Base-by-base conservation (phyloP, 2,888 invertebrate species). In the Agrochola lychnidis region DNA sequence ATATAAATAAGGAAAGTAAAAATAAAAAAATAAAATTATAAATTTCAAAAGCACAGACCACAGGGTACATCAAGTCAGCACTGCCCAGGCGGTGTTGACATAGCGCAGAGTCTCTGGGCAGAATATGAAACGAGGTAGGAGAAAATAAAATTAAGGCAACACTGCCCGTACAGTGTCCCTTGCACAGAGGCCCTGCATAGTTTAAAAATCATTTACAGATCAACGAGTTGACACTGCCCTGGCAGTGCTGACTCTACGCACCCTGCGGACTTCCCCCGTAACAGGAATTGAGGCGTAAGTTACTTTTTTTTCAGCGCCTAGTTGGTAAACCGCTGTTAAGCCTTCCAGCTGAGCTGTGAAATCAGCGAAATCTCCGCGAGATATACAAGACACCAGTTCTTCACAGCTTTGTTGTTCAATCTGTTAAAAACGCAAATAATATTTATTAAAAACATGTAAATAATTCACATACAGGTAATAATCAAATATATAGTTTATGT, bases 301-400 rank as follows among this genome's bases (percentile, higher is more conserved):
- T 88, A 95, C 96, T 95, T 99, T 99, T 92, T 99, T 99, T 91
- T 99, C 99, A 16, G 99, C 99, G 95, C 99, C 99, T 19, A 99
- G 96, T 92, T 99, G 99, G 94, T 99, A 99, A 78, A 99, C 99
- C 25, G 99, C 98, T 36, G 98, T 98, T 36, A 99, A 97, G 0
- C 99, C 98, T 94, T 99, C 99, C n/a, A 99, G 94, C 93, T 99
- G 99, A 12, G 98, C 98, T 2, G 99, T 98, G 92, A 99, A 99
- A 94, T 99, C 99, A 4, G 98, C 97, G 94, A 99, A 99, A 94
- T 99, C 99, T 6, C 99, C 98, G 30, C 97, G 97, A 67, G 98
- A 98, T 76, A 99, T 97, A 91, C 98, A 98, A 83, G 98, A 97
- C 2, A 99, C 98, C 73, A 99, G 95, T 92, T 99, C 99, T 89